phyloP scores from a whole-genome alignment of 30 jellyfish, hydroid and myxozoan species.

The Cassiopea andromeda region DNA sequence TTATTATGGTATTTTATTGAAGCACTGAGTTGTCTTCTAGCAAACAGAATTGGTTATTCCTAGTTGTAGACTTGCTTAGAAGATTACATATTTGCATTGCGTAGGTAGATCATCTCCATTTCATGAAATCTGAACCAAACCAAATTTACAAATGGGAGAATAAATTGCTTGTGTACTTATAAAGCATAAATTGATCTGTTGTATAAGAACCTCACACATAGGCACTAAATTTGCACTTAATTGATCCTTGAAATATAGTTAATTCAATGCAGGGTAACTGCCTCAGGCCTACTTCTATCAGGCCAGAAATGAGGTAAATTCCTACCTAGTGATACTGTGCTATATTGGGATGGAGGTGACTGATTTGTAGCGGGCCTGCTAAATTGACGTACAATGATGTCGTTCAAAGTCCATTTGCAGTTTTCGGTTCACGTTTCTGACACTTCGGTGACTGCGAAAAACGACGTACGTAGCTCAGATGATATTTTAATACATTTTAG shows the following conservation, averaged over 20 bases:
- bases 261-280: no score
- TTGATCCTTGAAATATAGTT: background rate
- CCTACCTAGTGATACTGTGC: no score
- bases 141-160: background rate
- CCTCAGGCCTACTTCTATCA: no score
- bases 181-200: background rate
- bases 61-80: background rate
- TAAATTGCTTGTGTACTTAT: background rate
- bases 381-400: no score
- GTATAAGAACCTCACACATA: background rate
- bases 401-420: no score
- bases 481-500: no score
- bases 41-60: background rate
- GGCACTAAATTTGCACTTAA: background rate
- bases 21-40: background rate
- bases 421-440: no score
- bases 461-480: no score
- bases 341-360: no score
- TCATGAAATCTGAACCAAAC: background rate
- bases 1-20: background rate
- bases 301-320: no score
- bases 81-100: conserved; percentile 2
- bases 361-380: no score
- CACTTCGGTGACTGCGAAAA: no score
- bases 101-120: background rate